Conservation (phyloP, 2,113 vertebrate genomes). For the Thermophis baileyi region DNA sequence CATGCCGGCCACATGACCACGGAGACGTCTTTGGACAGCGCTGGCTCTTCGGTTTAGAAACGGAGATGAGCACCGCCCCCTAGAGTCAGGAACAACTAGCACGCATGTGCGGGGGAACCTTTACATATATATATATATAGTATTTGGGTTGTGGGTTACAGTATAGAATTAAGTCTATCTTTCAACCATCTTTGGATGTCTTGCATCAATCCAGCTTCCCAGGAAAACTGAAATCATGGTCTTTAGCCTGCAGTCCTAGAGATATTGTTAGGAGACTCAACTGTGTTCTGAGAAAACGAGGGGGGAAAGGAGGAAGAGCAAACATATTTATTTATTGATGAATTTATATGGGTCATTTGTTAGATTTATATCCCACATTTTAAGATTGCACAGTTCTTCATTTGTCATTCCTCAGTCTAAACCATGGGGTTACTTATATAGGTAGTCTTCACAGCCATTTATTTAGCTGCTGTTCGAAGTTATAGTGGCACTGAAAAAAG, state of each 20-base stretch:
- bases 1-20: too few relatives aligned
- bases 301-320: background rate
- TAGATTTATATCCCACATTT: background rate
- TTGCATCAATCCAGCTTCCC: background rate
- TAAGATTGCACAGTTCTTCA: background rate
- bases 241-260: background rate
- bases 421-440: background rate
- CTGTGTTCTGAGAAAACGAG: background rate
- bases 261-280: background rate
- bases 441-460: background rate
- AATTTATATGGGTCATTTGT: background rate
- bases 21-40: too few relatives aligned
- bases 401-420: background rate
- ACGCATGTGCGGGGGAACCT: too few relatives aligned
- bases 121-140: too few relatives aligned
- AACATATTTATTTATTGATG: background rate
- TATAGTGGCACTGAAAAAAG: background rate
- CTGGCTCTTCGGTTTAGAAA: too few relatives aligned
- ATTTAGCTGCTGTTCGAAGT: background rate
- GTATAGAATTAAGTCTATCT: background rate
- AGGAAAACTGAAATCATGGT: background rate
- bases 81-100: too few relatives aligned
- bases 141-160: too few relatives aligned
- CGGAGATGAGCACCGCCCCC: too few relatives aligned
- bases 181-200: background rate